These are phyloP conservation scores for Lordiphosa collinella DNA, from an alignment of 1,140 invertebrate genomes.

Conservation along the genomic window DNA sequence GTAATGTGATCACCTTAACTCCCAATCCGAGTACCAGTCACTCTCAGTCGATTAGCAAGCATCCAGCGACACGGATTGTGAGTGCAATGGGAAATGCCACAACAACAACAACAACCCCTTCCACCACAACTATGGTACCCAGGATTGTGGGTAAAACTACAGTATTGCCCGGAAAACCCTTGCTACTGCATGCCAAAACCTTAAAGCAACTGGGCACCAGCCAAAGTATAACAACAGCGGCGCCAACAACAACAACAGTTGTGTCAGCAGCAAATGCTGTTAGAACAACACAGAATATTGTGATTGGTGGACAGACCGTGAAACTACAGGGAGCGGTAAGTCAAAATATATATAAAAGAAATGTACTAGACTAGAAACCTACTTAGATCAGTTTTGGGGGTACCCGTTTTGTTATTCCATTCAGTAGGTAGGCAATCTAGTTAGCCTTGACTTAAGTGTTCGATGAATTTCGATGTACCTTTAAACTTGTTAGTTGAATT, in stretches of 20 bases:
- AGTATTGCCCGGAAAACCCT: slow-evolving; percentile 81
- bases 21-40: slow-evolving; percentile 23
- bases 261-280: slow-evolving; percentile 3
- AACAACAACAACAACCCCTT: neutral
- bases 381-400: no score
- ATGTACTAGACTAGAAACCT: no score
- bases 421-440: no score
- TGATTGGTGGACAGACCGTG: slow-evolving; percentile 76
- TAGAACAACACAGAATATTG: slow-evolving; percentile 62
- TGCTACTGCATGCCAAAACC: slow-evolving; percentile 53
- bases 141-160: slow-evolving; percentile 70
- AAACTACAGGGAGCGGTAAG: slow-evolving; percentile 67
- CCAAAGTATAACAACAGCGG: slow-evolving; percentile 16
- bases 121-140: slow-evolving; percentile 19
- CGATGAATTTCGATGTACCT: no score
- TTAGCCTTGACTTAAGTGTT: no score
- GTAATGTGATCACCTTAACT: slow-evolving; percentile 52
- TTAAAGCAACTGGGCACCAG: slow-evolving; percentile 39
- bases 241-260: slow-evolving; percentile 5
- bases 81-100: no score
- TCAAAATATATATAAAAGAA: no score
- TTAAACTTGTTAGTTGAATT: no score
- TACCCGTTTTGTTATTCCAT: no score
- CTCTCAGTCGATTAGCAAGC: slow-evolving; percentile 25
- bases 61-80: slow-evolving; percentile 78